Base-by-base conservation (phyloP, 2,797 vertebrate genomes). In the Pseudochirops cupreus region DNA sequence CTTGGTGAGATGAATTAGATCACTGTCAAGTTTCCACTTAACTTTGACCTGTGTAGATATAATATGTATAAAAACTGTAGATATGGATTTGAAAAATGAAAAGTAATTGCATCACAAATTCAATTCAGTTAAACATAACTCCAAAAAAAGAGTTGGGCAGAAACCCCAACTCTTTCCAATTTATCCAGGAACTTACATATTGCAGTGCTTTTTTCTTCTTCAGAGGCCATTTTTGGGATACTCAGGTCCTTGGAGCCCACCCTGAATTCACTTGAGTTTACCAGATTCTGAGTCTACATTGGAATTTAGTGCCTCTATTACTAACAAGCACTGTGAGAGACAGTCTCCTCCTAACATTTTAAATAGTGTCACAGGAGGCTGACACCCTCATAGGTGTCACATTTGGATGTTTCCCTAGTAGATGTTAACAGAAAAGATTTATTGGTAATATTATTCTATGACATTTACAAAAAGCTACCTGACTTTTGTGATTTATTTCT, bases 401-500 rank as follows among this genome's bases (percentile, higher is more conserved):
- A 74, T 92, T 93, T 18, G 74, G 46, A 92, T 56, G 33, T 39
- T 92, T 95, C 94, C 21, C 50, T 91, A 56, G 59, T 2, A 91
- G 39, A 74, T 52, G 55, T 57, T 53, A 54, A 94, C 1, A 59
- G 4, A 93, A 89, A 46, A 59, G 21, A 91, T 95, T 90, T 52
- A 55, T 28, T 74, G 21, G 0, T 1, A 39, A 39, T 39, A 74
- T 39, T 74, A 16, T 39, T 39, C 39, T 74, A 74, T 92, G 58
- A 50, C 1, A 87, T 52, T 29, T 95, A 9, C 55, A 96, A 97
- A 53, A 87, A 95, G 5, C 26, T 56, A 12, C 0, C 0, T 90
- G 74, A 46, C 50, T 95, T 96, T 96, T 94, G 16, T 94, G 94
- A 89, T n/a, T 94, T 59, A 57, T 96, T 90, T 96, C 29, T 53